These are phyloP conservation scores for Tragelaphus buxtoni DNA, from an alignment of 2,113 vertebrate genomes.

Conservation along the genomic window DNA sequence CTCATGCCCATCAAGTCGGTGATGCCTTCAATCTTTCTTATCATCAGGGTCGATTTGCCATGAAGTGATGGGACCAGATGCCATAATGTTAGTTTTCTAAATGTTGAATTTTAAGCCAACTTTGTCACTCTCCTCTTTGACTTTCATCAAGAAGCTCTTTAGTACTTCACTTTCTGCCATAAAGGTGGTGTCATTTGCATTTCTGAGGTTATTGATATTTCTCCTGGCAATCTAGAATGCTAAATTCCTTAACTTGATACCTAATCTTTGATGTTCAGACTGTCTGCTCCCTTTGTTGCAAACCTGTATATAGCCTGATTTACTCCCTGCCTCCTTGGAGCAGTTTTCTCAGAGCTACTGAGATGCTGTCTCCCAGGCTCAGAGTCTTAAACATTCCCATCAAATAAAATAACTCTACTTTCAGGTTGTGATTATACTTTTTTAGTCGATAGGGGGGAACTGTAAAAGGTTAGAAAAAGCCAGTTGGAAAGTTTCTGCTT, in stretches of 20 bases:
- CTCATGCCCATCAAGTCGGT: not conserved
- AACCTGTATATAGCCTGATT: not conserved
- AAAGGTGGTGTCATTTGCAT: not conserved
- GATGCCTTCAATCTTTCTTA: not conserved
- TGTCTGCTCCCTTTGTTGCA: not conserved
- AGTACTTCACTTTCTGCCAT: not conserved
- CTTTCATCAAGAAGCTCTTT: not conserved
- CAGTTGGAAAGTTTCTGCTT: not conserved
- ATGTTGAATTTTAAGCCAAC: not conserved
- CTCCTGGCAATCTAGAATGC: not conserved
- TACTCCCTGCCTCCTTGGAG: not conserved
- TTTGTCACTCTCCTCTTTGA: not conserved
- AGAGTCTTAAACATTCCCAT: not conserved
- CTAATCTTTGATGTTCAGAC: not conserved
- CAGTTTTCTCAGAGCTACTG: not conserved
- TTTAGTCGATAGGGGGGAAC: not conserved
- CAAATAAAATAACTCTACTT: not conserved
- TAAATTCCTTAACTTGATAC: not conserved
- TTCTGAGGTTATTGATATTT: not conserved
- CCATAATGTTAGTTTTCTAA: not conserved
- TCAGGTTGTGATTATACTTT: not conserved
- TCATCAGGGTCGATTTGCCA: not conserved
- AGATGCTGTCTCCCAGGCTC: not conserved
- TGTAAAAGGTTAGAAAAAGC: not conserved
- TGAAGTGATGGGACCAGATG: not conserved